Conservation (phyloP, 2,888 invertebrate species). For the Cephus spinipes region DNA sequence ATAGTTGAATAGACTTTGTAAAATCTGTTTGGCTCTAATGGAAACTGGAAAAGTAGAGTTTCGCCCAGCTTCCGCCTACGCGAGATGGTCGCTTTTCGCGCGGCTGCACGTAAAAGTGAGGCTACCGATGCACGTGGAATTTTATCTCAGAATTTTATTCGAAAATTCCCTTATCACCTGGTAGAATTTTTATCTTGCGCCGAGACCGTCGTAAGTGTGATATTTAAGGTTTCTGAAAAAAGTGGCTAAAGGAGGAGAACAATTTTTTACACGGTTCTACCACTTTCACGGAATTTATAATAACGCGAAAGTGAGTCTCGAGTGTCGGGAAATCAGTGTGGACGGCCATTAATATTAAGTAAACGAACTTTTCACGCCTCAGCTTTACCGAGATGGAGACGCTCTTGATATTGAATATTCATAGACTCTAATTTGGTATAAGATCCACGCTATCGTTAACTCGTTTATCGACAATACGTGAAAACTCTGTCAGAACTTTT, state of each 20-base stretch:
- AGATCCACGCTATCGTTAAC: too few relatives aligned
- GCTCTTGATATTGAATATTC: too few relatives aligned
- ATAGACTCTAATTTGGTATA: too few relatives aligned
- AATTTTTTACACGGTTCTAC: not conserved
- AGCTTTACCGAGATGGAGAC: too few relatives aligned
- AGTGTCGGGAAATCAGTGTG: too few relatives aligned
- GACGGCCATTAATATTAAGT: too few relatives aligned
- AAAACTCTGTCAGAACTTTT: too few relatives aligned
- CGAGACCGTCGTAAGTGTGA: not conserved
- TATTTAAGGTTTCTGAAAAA: not conserved
- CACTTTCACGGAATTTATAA: too few relatives aligned
- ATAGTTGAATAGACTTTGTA: not conserved
- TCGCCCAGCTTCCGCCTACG: not conserved
- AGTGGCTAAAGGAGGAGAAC: not conserved
- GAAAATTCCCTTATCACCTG: not conserved
- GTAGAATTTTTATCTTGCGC: too few relatives aligned
- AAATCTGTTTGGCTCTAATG: not conserved
- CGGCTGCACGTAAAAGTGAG: not conserved
- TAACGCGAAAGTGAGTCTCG: too few relatives aligned
- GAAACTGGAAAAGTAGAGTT: not conserved
- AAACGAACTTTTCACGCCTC: too few relatives aligned
- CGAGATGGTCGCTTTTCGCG: not conserved
- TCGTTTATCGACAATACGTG: too few relatives aligned
- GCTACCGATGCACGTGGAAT: not conserved
- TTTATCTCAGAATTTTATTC: not conserved